Base-by-base conservation (phyloP, 2,797 vertebrate genomes). In the Glyptemys insculpta region DNA sequence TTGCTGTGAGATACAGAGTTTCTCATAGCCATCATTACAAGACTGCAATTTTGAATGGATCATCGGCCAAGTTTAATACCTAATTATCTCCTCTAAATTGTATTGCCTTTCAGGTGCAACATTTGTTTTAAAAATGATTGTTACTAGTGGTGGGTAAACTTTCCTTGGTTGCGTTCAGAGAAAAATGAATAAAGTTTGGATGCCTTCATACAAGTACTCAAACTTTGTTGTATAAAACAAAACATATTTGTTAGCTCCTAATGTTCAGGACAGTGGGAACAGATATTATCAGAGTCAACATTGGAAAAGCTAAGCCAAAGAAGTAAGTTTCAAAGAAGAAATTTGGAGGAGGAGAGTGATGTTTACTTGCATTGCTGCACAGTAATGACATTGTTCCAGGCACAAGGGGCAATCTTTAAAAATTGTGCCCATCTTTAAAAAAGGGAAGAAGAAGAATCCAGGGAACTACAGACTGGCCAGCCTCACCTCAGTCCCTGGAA, bases 71-170 rank as follows among this genome's bases (percentile, higher is more conserved):
- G 34, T 68, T 50, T 91, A 96, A 90, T 78, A 72, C 12, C 29
- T 72, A 56, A 95, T 93, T 95, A 93, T 93, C 84, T 90, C 54
- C 72, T 95, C 88, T 85, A 65, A 92, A 54, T 83, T 80, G 8
- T 86, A 90, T 29, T 87, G 27, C 56, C 29, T 87, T 80, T 44
- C 44, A 85, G 81, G 44, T 18, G 87, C 74, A 95, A 81, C 25
- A 57, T 81, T 79, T 59, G 23, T 81, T 78, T 78, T 54, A 86
- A 68, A 94, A 97, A 95, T 54, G 82, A 94, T 89, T 83, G 87
- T 52, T 37, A 83, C 6, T 78, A 80, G 89, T 44, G 6, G 2
- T 72, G 31, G 62, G 50, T 25, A 31, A 93, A 87, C 53, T 81
- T 86, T 53, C 15, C 53, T 23, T 68, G 76, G 16, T 57, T 37